Base-by-base conservation (phyloP, 1,140 invertebrate genomes). In the Macrobrachium rosenbergii region DNA sequence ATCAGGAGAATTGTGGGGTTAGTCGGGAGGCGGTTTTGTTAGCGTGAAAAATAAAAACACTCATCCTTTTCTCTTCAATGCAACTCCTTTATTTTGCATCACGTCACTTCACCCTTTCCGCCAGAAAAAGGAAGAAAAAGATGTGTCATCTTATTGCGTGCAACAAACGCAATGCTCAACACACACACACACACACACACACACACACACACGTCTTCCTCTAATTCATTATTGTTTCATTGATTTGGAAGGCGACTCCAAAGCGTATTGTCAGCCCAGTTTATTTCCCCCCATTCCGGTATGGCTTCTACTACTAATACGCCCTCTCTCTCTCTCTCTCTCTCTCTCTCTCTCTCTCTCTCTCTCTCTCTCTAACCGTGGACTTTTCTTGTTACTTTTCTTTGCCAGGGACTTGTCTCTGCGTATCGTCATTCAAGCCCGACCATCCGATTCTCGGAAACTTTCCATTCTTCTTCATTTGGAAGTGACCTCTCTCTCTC, bases 281-380 rank as follows among this genome's bases (percentile, higher is more conserved):
- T n/a, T 16, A 16, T n/a, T 73, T 43, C 69, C 43, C 43, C 7
- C 19, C 23, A 12, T 58, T 0, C 75, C 58, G 11, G 16, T 43
- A 52, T 14, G 14, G 43, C 17, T 19, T 23, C 43, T 52, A 19
- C 43, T 14, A 21, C 69, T 73, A 19, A 21, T 28, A 21, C 7
- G 19, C 69, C 6, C 69, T 73, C 69, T 73, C 69, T n/a, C 45
- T 37, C 45, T 43, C 17, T 21, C 52, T 75, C 73, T 75, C 73
- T 75, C 73, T 75, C 73, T 75, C 73, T 75, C 73, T 77, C 75
- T 77, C 75, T 77, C 75, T 77, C 75, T 77, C 75, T 77, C 75
- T 77, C 28, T 77, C 75, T 75, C 75, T 77, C 75, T 77, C 78
- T 79, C 77, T 37, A 2, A 58, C 60, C 63, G 58, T 6, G 3